Conservation (phyloP, 1,140 invertebrate genomes). For the Drosophila paulistorum region DNA sequence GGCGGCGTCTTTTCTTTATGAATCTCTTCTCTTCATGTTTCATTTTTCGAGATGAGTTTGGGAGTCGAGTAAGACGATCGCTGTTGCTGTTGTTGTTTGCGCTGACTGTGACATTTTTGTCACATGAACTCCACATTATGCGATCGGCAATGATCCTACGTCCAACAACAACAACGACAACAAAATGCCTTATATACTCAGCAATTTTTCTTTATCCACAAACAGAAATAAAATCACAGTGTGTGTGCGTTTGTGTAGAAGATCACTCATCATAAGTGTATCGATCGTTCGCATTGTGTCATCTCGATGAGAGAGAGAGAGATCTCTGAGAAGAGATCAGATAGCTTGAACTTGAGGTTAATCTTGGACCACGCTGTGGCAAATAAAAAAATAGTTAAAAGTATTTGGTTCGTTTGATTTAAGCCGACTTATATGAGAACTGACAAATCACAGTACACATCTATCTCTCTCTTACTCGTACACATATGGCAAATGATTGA, state of each 20-base stretch:
- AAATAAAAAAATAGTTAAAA: slow-evolving; percentile 18
- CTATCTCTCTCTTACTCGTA: slow-evolving; percentile 32
- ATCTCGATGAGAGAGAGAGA: neutral
- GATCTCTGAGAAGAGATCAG: slow-evolving; percentile 31
- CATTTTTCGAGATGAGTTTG: slow-evolving; percentile 46
- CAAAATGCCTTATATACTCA: slow-evolving; percentile 47
- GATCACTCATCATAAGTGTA: slow-evolving; percentile 20
- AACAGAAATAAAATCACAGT: neutral
- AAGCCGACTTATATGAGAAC: slow-evolving; percentile 45
- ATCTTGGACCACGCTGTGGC: slow-evolving; percentile 37
- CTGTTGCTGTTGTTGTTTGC: slow-evolving; percentile 17
- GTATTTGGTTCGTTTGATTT: slow-evolving; percentile 44
- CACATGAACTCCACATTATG: slow-evolving; percentile 42
- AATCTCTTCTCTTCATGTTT: slow-evolving; percentile 27
- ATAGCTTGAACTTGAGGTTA: slow-evolving; percentile 41
- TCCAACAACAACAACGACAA: neutral
- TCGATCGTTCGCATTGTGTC: slow-evolving; percentile 22
- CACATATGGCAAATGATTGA: slow-evolving; percentile 27
- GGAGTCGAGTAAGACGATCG: slow-evolving; percentile 43
- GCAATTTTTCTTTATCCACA: neutral
- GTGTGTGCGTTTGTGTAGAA: no score
- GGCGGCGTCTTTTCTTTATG: slow-evolving; percentile 17
- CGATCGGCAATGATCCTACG: slow-evolving; percentile 28
- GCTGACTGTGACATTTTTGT: slow-evolving; percentile 62
- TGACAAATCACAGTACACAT: slow-evolving; percentile 52